A percentile compares a stretch with the other conserved stretches of the same genome.
Conservation (phyloP, 2,888 invertebrate genomes). For the Lasioglossum oenotherae region DNA sequence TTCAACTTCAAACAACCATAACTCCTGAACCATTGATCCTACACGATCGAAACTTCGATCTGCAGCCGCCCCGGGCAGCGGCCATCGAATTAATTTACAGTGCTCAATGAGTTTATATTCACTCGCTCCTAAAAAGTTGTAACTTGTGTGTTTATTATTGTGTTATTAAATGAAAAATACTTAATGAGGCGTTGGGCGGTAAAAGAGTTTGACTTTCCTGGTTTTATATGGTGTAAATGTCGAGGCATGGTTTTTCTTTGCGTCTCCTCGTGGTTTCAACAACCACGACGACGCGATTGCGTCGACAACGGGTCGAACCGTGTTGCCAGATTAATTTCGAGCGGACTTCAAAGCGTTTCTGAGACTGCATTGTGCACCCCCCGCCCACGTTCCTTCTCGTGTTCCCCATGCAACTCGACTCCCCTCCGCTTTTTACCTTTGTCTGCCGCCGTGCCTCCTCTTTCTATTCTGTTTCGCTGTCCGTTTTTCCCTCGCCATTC, state of each 20-base stretch:
- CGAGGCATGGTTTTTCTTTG: not conserved
- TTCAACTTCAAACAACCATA: too few species aligned
- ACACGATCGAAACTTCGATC: too few species aligned
- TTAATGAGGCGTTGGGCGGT: too few species aligned
- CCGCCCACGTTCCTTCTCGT: not conserved
- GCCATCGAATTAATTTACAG: too few species aligned
- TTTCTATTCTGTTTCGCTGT: not conserved
- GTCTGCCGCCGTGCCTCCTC: constrained; percentile 13
- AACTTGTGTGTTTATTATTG: too few species aligned
- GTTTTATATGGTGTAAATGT: too few species aligned
- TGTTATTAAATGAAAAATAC: too few species aligned
- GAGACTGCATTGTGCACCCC: constrained; percentile 45
- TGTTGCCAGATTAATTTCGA: constrained; percentile 55
- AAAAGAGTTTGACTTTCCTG: too few species aligned
- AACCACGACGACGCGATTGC: constrained; percentile 20
- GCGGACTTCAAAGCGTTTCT: constrained; percentile 57
- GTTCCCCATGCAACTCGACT: constrained; percentile 31
- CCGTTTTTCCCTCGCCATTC: not conserved
- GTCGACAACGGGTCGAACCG: constrained; percentile 28
- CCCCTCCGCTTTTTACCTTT: constrained; percentile 39
- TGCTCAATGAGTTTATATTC: too few species aligned
- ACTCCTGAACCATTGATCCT: too few species aligned
- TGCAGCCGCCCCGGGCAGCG: too few species aligned
- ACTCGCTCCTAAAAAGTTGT: too few species aligned
- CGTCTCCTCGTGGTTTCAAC: constrained; percentile 44